Percentiles rank a stretch among this genome's conserved stretches.
Evolutionary conservation across 2,113 vertebrate genomes (phyloP).

Genomic region (Oplegnathus fasciatus): DNA sequence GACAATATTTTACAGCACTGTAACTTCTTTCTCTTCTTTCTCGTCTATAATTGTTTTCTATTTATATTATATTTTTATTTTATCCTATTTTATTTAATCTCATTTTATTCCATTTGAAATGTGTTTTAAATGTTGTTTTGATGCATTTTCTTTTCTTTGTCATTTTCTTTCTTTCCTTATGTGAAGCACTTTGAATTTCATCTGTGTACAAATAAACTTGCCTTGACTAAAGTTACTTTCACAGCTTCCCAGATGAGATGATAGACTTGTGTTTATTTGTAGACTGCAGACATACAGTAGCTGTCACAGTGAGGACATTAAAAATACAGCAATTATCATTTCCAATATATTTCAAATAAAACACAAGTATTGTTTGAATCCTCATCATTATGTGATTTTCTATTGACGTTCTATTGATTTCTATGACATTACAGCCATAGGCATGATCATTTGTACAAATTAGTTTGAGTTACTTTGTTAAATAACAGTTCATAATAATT

Average conservation of each 20-base stretch:
- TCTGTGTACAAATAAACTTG: neutral
- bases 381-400: neutral
- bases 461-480: neutral
- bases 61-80: neutral
- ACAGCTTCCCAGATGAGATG: neutral
- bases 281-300: neutral
- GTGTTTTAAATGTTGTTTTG: neutral
- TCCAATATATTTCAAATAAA: neutral
- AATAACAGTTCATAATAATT: neutral
- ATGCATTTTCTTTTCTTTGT: neutral
- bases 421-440: neutral
- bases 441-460: neutral
- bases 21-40: neutral
- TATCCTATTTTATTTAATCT: neutral
- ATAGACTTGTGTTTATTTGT: neutral
- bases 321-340: neutral
- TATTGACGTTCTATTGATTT: neutral
- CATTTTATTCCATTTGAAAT: neutral
- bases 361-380: neutral
- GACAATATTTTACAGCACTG: neutral
- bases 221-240: neutral
- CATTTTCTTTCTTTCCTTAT: neutral
- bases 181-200: neutral
- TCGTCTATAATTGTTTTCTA: neutral
- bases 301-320: too few species aligned